phyloP scores from a whole-genome alignment of 2,113 vertebrate species.

The Chionodraco myersi region DNA sequence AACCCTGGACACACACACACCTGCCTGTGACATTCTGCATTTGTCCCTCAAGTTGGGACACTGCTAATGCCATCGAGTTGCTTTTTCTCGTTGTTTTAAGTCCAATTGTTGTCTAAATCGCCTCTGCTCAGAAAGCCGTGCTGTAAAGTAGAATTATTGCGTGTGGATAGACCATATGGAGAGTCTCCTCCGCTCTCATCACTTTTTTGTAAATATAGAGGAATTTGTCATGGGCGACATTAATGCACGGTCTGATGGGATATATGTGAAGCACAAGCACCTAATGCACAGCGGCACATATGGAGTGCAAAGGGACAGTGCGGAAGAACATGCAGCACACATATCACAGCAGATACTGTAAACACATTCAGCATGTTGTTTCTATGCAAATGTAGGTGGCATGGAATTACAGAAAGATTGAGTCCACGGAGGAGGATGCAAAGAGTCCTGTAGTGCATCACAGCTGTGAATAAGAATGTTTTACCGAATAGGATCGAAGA shows the following conservation, averaged over 20 bases:
- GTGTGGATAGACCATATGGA: constrained; percentile 26
- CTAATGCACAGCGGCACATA: constrained; percentile 4
- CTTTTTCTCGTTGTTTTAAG: constrained; percentile 40
- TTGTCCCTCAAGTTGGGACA: constrained; percentile 55
- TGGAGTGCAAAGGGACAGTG: neutral
- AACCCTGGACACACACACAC: constrained; percentile 40
- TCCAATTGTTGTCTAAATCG: constrained; percentile 55
- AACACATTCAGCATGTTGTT: constrained; percentile 59
- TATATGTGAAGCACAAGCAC: constrained; percentile 48
- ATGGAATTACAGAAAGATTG: constrained; percentile 52
- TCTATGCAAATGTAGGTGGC: constrained; percentile 64
- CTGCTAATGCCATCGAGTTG: constrained; percentile 9
- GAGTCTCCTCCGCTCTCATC: constrained; percentile 27
- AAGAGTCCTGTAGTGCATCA: constrained; percentile 42
- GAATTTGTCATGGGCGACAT: constrained; percentile 46
- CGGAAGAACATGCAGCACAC: constrained; percentile 17
- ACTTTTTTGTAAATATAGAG: neutral
- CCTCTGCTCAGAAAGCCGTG: constrained; percentile 16
- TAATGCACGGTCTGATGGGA: constrained; percentile 31
- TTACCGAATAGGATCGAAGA: constrained; percentile 53
- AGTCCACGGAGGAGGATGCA: constrained; percentile 39
- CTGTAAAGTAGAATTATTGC: neutral
- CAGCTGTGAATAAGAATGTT: constrained; percentile 41
- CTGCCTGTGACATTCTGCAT: constrained; percentile 64
- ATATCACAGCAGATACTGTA: constrained; percentile 44